Percentiles rank a stretch among this genome's conserved stretches.
These are phyloP conservation scores for Platichthys stellatus DNA, from an alignment of 2,113 vertebrate species.

Conservation along the genomic window DNA sequence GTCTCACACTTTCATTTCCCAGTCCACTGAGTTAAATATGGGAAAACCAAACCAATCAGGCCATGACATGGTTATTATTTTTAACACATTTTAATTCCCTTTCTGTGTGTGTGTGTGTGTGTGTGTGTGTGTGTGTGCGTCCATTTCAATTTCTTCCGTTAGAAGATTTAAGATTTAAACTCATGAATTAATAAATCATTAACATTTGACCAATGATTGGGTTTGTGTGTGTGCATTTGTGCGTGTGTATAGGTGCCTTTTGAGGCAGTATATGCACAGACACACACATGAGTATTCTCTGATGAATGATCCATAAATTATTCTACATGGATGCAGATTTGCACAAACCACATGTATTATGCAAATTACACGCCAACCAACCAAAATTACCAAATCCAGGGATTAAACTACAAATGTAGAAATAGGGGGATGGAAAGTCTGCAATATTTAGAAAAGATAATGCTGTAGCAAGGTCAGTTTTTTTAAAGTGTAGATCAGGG, in stretches of 20 bases:
- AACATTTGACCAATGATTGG: slow-evolving; percentile 58
- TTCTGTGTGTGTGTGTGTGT: neutral
- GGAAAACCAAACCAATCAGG: slow-evolving; percentile 73
- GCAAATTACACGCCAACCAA: slow-evolving; percentile 35
- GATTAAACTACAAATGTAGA: slow-evolving; percentile 3
- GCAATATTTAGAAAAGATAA: too few species aligned
- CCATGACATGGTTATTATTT: slow-evolving; percentile 79
- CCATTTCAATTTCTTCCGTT: slow-evolving; percentile 23
- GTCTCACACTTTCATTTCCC: slow-evolving; percentile 73
- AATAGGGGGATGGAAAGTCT: too few species aligned
- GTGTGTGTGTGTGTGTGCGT: neutral
- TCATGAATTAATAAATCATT: slow-evolving; percentile 65
- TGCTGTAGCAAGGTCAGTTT: too few species aligned
- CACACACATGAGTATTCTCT: too few species aligned
- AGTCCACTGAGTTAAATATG: slow-evolving; percentile 78
- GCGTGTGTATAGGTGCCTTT: too few species aligned
- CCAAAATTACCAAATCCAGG: slow-evolving; percentile 26
- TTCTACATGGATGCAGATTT: slow-evolving; percentile 9
- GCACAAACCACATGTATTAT: slow-evolving; percentile 39
- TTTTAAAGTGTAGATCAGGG: too few species aligned
- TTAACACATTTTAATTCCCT: slow-evolving; percentile 60
- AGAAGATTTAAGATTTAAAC: slow-evolving; percentile 13
- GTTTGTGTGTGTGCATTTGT: too few species aligned
- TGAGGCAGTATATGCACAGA: too few species aligned
- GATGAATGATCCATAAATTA: neutral